Evolutionary conservation across 2,797 vertebrate genomes (phyloP).

Genomic region (Vireo griseus): DNA sequence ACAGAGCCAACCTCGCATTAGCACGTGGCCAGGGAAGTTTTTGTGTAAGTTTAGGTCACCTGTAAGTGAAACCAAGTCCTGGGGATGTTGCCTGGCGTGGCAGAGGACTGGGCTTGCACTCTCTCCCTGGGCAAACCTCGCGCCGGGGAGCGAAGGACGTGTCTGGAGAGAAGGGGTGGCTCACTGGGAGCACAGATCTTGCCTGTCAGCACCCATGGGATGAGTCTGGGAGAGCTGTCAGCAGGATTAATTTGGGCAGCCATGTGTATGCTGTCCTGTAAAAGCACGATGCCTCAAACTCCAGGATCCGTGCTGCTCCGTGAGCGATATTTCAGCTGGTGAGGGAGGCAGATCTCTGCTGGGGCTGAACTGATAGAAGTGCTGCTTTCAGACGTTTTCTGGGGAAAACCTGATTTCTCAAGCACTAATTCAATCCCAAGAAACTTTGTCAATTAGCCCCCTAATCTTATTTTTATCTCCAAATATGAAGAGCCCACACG

Average conservation of each 20-base stretch:
- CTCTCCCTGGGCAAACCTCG: not conserved
- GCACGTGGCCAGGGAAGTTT: accelerated
- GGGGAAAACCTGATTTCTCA: not conserved
- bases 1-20: not conserved
- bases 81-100: accelerated
- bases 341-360: not conserved
- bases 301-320: not conserved
- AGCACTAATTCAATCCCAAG: not conserved
- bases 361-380: not conserved
- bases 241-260: not conserved
- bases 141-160: not conserved
- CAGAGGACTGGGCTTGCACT: not conserved
- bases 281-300: not conserved
- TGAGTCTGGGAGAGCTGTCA: not conserved
- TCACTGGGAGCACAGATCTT: not conserved
- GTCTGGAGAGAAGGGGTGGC: not conserved
- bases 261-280: not conserved
- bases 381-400: not conserved
- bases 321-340: not conserved
- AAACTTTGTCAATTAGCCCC: not conserved
- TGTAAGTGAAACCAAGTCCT: not conserved
- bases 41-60: not conserved
- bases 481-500: not conserved
- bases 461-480: conserved; percentile 33
- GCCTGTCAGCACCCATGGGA: not conserved